Evolutionary conservation across 1,140 invertebrate species (phyloP).

Genomic region (Ips typographus): DNA sequence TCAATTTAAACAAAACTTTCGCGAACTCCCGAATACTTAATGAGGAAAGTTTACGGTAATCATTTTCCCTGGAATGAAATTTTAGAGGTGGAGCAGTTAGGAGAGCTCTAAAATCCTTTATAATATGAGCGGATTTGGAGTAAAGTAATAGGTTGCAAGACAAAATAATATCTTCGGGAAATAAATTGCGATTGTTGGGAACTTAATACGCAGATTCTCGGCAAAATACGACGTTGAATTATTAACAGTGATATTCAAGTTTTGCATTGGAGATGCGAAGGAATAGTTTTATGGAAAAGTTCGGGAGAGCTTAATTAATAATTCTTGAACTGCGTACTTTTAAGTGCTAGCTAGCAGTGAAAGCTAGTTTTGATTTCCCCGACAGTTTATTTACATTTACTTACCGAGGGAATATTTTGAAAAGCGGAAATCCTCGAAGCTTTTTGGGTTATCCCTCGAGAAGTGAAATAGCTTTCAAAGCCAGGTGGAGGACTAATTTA

Average conservation of each 20-base stretch:
- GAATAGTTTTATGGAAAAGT: no score
- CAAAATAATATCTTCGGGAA: background rate
- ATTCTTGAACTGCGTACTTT: no score
- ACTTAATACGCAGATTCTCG: background rate
- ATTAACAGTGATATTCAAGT: background rate
- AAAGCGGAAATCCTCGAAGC: slow-evolving; percentile 1
- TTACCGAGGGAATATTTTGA: background rate
- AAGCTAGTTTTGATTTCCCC: background rate
- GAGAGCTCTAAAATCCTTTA: background rate
- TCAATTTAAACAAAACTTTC: slow-evolving; percentile 1
- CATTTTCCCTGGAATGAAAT: slow-evolving; percentile 10
- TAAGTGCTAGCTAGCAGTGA: no score
- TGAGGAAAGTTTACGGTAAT: slow-evolving; percentile 11
- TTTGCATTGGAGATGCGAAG: background rate
- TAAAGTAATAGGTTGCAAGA: slow-evolving; percentile 5
- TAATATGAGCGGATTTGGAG: slow-evolving; percentile 4
- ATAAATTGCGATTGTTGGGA: background rate
- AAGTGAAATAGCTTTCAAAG: slow-evolving; percentile 4
- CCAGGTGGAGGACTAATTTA: slow-evolving; percentile 6
- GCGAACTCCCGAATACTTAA: slow-evolving; percentile 8
- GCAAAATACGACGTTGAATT: background rate
- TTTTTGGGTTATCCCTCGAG: background rate
- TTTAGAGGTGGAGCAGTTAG: slow-evolving; percentile 10
- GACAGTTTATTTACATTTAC: slow-evolving; percentile 6
- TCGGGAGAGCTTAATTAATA: no score